Percentiles rank a stretch among this genome's conserved stretches.
Evolutionary conservation across 2,797 vertebrate genomes (phyloP).

Genomic region (Rachycentron canadum): DNA sequence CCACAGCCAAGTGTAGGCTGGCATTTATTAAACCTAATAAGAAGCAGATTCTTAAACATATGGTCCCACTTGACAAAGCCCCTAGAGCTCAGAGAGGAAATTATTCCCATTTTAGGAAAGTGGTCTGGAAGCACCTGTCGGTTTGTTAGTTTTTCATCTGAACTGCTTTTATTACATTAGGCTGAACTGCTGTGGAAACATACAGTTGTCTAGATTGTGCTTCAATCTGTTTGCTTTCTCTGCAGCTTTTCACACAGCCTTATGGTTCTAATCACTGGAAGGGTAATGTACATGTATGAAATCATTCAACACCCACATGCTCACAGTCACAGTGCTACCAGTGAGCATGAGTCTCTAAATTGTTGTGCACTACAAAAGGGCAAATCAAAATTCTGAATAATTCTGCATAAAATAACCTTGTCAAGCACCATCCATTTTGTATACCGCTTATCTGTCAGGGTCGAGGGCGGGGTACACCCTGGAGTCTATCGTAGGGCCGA

Average conservation of each 20-base stretch:
- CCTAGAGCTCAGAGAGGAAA: conserved; percentile 73
- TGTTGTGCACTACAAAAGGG: neutral
- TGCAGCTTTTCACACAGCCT: conserved; percentile 35
- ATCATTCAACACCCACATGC: conserved; percentile 44
- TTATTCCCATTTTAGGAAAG: conserved; percentile 74
- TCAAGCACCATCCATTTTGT: too few relatives aligned
- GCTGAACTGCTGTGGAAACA: conserved; percentile 32
- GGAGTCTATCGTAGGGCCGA: too few relatives aligned
- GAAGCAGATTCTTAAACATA: conserved; percentile 81
- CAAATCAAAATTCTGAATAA: neutral
- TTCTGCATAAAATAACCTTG: neutral
- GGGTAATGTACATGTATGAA: conserved; percentile 32
- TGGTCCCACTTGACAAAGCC: conserved; percentile 78
- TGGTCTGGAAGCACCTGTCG: conserved; percentile 77
- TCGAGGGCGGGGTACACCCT: too few relatives aligned
- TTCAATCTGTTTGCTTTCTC: conserved; percentile 57
- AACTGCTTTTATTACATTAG: conserved; percentile 71
- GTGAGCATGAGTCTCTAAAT: conserved; percentile 1
- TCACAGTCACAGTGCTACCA: conserved; percentile 1
- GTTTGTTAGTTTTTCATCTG: conserved; percentile 78
- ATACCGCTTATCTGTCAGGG: too few relatives aligned
- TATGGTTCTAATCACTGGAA: conserved; percentile 62
- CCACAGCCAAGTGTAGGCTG: conserved; percentile 67
- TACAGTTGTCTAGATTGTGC: conserved; percentile 60
- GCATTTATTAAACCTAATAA: conserved; percentile 77